These are phyloP conservation scores for Pomatorhinus ruficollis DNA, from an alignment of 2,113 vertebrate genomes.

Conservation along the genomic window DNA sequence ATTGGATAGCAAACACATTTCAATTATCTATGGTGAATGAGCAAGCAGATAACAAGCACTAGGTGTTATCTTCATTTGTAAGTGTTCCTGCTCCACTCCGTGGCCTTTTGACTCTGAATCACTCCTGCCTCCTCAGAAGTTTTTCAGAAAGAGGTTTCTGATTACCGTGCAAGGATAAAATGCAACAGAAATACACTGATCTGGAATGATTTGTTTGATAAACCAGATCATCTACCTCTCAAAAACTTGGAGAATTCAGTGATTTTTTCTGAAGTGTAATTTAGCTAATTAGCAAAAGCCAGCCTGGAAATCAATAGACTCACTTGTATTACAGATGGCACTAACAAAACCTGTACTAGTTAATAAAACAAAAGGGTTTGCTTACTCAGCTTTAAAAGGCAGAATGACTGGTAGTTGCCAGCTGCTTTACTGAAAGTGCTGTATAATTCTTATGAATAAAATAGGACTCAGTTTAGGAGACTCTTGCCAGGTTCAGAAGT, in stretches of 20 bases:
- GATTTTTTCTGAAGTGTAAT: background rate
- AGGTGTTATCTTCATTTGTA: background rate
- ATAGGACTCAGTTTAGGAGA: background rate
- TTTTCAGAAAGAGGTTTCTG: background rate
- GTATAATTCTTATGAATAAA: slow-evolving; percentile 37
- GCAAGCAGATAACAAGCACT: background rate
- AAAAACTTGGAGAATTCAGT: background rate
- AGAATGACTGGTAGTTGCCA: background rate
- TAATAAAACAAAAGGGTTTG: slow-evolving; percentile 16
- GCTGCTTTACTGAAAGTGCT: background rate
- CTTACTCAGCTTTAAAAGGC: slow-evolving; percentile 5
- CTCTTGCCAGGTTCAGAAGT: background rate
- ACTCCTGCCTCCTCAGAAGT: background rate
- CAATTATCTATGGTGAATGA: background rate
- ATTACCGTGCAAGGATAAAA: background rate
- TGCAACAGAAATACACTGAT: background rate
- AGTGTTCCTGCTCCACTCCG: background rate
- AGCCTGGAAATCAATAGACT: background rate
- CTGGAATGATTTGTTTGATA: background rate
- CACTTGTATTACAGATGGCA: background rate
- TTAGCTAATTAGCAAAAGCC: background rate
- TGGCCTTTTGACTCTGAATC: background rate
- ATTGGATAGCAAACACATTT: background rate
- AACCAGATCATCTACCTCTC: background rate
- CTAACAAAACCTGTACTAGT: background rate